phyloP scores from a whole-genome alignment of 2,113 vertebrate genomes.

The Tonatia bakeri region DNA sequence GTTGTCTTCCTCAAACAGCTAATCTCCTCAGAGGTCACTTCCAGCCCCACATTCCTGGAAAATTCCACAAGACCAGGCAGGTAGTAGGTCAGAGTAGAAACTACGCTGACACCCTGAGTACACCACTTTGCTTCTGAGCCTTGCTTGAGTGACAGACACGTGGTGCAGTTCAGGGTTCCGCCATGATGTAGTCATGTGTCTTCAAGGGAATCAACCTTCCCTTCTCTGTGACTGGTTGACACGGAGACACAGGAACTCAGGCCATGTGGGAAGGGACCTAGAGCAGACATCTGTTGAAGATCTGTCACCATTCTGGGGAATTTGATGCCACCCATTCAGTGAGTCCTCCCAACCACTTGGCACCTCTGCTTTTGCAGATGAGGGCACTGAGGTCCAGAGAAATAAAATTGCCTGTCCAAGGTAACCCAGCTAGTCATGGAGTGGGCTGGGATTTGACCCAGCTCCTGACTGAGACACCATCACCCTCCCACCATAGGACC shows the following conservation, averaged over 20 bases:
- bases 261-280: background rate
- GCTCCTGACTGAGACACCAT: background rate
- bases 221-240: background rate
- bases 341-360: background rate
- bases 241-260: background rate
- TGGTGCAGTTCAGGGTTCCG: background rate
- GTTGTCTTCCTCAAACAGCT: constrained; percentile 29
- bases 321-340: background rate
- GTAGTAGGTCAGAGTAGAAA: background rate
- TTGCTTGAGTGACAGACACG: background rate
- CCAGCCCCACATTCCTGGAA: constrained; percentile 44
- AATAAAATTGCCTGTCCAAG: background rate
- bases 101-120: background rate
- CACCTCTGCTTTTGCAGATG: background rate
- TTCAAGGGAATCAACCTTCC: background rate
- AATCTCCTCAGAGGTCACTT: background rate
- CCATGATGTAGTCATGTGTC: rapidly evolving
- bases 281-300: background rate
- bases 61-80: constrained; percentile 30
- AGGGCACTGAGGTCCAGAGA: background rate
- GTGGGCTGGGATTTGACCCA: background rate
- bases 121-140: background rate
- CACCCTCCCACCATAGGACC: background rate
- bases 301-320: background rate
- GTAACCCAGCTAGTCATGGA: background rate